These are phyloP conservation scores for Xanthia icteritia DNA, from an alignment of 2,888 invertebrate genomes.

Conservation along the genomic window DNA sequence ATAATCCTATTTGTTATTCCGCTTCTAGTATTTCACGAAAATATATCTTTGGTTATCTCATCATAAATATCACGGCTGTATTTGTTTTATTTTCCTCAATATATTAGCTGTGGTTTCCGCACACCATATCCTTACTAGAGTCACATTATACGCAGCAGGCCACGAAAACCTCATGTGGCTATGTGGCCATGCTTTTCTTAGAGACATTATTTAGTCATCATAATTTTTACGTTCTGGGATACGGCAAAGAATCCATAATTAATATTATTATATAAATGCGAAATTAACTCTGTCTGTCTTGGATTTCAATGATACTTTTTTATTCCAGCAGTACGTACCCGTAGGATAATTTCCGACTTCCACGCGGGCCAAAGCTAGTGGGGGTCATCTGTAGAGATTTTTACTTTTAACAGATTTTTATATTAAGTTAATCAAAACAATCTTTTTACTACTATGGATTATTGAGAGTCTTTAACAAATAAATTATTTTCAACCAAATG, in stretches of 20 bases:
- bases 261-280: neutral
- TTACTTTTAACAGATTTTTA: neutral
- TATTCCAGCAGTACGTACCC: too few species aligned
- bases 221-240: neutral
- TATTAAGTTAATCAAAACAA: neutral
- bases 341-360: neutral
- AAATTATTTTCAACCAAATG: neutral
- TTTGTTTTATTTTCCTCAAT: constrained; percentile 52
- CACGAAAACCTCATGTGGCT: neutral
- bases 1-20: constrained; percentile 1
- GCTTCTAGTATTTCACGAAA: neutral
- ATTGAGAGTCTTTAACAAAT: neutral
- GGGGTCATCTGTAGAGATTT: neutral
- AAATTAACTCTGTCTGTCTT: neutral
- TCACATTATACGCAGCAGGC: constrained; percentile 10
- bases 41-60: constrained; percentile 7
- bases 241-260: neutral
- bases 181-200: neutral
- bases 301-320: neutral
- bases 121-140: constrained; percentile 12
- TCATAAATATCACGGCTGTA: constrained; percentile 17
- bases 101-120: constrained; percentile 39
- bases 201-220: neutral
- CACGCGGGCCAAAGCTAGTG: neutral
- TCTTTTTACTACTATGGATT: neutral